phyloP scores from a whole-genome alignment of 2,797 vertebrate species.

The Adrianichthys oophorus region DNA sequence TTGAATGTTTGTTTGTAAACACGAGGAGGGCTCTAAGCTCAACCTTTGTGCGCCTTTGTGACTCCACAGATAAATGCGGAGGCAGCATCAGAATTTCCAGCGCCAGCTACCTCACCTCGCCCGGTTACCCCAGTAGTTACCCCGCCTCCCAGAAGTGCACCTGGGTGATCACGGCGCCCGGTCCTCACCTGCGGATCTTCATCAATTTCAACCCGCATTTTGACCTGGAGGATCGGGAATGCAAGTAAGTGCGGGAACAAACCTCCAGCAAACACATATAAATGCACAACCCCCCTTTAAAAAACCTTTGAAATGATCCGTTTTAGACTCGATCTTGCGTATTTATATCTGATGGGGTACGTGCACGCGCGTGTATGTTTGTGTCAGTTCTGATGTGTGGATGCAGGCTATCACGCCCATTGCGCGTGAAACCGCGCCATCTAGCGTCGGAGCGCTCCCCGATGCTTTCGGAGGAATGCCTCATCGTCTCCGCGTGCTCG shows the following conservation, averaged over 20 bases:
- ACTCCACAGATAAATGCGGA: constrained; percentile 90
- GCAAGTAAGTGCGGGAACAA: constrained; percentile 87
- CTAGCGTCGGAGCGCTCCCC: constrained; percentile 54
- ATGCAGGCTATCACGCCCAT: constrained; percentile 16
- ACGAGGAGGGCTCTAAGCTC: neutral
- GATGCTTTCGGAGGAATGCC: constrained; percentile 32
- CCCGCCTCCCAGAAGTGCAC: constrained; percentile 89
- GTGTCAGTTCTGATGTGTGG: neutral
- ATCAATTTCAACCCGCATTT: constrained; percentile 99
- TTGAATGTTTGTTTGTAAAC: neutral
- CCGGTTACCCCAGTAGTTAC: constrained; percentile 92
- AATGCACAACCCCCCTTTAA: too few species aligned
- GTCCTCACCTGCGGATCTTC: constrained; percentile 93
- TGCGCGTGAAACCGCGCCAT: constrained; percentile 76
- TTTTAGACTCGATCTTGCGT: too few species aligned
- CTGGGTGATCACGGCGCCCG: constrained; percentile 95
- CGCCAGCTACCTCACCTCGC: constrained; percentile 95
- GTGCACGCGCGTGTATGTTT: neutral
- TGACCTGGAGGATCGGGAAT: constrained; percentile 96
- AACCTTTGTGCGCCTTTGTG: too few species aligned
- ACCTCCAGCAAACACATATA: too few species aligned
- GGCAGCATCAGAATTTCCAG: constrained; percentile 88
- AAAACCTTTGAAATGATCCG: too few species aligned
- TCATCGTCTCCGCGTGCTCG: constrained; percentile 29
- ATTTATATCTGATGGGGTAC: too few species aligned